Conservation (phyloP, 2,888 invertebrate species). For the Muschampia staudingeri region DNA sequence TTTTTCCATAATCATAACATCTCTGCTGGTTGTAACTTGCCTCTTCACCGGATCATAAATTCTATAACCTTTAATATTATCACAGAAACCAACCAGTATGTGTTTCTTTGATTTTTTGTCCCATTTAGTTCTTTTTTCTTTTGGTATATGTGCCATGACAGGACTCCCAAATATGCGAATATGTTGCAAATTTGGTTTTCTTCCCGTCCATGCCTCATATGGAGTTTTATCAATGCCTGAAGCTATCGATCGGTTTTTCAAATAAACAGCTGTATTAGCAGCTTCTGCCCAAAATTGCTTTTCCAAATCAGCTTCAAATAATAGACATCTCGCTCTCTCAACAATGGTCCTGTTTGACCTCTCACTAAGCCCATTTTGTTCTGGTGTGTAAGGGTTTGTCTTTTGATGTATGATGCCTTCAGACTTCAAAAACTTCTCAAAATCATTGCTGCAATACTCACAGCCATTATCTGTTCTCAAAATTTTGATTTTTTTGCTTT, state of each 20-base stretch:
- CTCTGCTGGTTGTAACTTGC: not conserved
- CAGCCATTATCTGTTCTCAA: no score
- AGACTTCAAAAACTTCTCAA: no score
- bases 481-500: no score
- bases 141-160: slow-evolving; percentile 5
- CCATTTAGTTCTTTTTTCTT: slow-evolving; percentile 11
- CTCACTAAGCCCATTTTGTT: no score
- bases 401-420: no score
- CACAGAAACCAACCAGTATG: slow-evolving; percentile 1
- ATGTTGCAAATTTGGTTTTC: not conserved
- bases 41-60: not conserved
- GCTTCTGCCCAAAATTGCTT: no score
- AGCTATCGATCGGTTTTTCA: not conserved
- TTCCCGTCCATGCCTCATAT: not conserved
- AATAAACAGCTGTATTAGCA: not conserved
- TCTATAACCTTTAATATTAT: slow-evolving; percentile 12
- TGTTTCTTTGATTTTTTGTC: not conserved
- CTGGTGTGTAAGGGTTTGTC: no score
- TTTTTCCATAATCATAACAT: not conserved
- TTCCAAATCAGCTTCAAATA: no score
- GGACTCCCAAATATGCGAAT: slow-evolving; percentile 10
- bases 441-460: no score
- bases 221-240: slow-evolving; percentile 1
- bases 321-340: no score
- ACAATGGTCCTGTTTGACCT: no score